Evolutionary conservation across 2,113 vertebrate species (phyloP).

Genomic region (Redunca redunca): DNA sequence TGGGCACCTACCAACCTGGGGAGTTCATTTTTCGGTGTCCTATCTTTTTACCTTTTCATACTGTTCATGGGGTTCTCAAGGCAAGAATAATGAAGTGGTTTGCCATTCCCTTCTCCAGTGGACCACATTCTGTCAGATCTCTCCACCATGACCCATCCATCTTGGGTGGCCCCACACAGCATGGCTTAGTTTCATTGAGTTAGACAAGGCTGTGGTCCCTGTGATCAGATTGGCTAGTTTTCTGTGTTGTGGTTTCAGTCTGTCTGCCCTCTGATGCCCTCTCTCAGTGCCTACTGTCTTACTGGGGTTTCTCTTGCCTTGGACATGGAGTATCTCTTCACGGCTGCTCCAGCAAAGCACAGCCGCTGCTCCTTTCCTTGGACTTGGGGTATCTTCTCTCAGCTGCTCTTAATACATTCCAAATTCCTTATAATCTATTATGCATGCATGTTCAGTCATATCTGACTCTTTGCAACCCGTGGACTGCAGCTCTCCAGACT

Average conservation of each 20-base stretch:
- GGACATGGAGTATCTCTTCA: neutral
- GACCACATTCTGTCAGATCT: neutral
- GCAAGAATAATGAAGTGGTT: neutral
- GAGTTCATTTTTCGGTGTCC: neutral
- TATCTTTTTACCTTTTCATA: neutral
- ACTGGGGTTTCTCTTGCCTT: neutral
- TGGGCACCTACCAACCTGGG: neutral
- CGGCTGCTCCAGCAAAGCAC: neutral
- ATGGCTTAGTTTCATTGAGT: neutral
- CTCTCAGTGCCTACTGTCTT: neutral
- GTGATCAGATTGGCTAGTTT: neutral
- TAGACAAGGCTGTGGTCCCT: neutral
- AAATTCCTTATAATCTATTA: neutral
- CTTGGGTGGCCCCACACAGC: neutral
- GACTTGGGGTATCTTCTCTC: neutral
- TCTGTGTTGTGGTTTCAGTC: neutral
- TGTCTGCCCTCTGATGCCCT: neutral
- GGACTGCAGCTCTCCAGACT: neutral
- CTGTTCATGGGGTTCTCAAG: neutral
- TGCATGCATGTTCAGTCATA: neutral
- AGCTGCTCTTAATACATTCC: neutral
- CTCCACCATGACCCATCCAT: fast-evolving
- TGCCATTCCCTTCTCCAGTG: neutral
- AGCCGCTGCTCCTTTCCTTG: neutral
- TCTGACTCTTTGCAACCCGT: neutral